Percentiles rank a stretch among this genome's conserved stretches.
These are phyloP conservation scores for Cephalopterus ornatus DNA, from an alignment of 2,113 vertebrate species.

Conservation along the genomic window DNA sequence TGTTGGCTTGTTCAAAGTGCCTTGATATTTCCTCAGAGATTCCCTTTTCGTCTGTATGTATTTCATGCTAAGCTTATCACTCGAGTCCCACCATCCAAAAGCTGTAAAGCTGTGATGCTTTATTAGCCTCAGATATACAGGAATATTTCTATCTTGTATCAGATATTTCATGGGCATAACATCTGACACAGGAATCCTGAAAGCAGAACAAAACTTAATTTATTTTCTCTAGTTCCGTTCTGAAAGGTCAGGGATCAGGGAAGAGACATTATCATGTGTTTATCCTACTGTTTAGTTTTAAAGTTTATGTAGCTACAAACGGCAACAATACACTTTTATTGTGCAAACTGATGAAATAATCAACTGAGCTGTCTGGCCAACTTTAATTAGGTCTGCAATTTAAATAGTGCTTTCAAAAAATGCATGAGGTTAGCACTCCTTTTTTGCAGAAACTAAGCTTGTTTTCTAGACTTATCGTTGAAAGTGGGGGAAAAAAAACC, in stretches of 20 bases:
- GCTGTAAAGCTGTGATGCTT: not conserved
- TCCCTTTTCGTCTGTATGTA: not conserved
- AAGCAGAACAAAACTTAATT: not conserved
- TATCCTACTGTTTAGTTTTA: not conserved
- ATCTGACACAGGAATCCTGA: not conserved
- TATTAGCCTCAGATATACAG: not conserved
- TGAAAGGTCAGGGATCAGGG: not conserved
- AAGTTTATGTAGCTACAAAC: not conserved
- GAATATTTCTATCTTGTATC: not conserved
- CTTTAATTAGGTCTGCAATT: not conserved
- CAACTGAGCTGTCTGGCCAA: not conserved
- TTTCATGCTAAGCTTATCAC: not conserved
- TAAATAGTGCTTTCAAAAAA: not conserved
- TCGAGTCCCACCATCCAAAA: not conserved
- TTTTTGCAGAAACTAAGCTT: not conserved
- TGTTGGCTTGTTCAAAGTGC: not conserved
- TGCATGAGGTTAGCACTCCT: not conserved
- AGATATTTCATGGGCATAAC: not conserved
- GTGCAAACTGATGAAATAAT: not conserved
- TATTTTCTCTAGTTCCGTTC: not conserved
- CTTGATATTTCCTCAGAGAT: not conserved
- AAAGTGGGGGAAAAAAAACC: not conserved
- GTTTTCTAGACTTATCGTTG: not conserved
- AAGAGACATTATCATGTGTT: not conserved
- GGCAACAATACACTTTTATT: not conserved